Base-by-base conservation (phyloP, 2,888 invertebrate genomes). In the Drosophila borborema region DNA sequence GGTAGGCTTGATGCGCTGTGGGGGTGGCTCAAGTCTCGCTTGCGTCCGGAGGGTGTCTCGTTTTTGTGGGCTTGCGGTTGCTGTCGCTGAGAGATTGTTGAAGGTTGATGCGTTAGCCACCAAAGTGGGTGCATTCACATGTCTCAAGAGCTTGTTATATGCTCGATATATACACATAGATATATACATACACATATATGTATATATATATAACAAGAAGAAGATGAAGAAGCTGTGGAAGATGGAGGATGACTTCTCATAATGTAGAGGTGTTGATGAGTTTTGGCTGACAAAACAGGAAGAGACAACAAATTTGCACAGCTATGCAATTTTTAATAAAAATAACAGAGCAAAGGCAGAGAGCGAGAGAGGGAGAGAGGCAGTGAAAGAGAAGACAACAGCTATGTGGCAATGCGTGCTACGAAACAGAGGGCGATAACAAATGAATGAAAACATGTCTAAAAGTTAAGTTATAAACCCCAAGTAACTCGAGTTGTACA, bases 111-210 rank as follows among this genome's bases (percentile, higher is more conserved):
- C 80, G 80, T 84, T 86, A 69, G 80, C 82, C 89, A 80, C 81
- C 88, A 91, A 91, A 92, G 92, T 92, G 92, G 92, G 91, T 91
- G 90, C 91, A 91, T 91, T 92, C 92, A 90, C 91, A 91, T 91
- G 91, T 91, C 91, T 91, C 91, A 92, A 91, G 91, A 91, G 91
- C 92, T 91, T 91, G 91, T 91, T 91, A 91, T 91, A 91, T 90
- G 90, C 92, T 91, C 91, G 90, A 91, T 90, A 84, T 62, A 54
- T 73, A 55, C 60, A 65, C 68, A 62, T n/a, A 36, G 36, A 18
- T 38, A 31, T 74, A 67, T 71, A 54, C 41, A 62, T 54, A 34
- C 6, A 31, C 8, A 31, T 31, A 67, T 49, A 53, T 58, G 18
- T 56, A 28, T 53, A 31, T 62, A 31, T 62, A 54, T 20, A 31